Evolutionary conservation across 2,113 vertebrate genomes (phyloP).

Genomic region (Oreochromis aureus): DNA sequence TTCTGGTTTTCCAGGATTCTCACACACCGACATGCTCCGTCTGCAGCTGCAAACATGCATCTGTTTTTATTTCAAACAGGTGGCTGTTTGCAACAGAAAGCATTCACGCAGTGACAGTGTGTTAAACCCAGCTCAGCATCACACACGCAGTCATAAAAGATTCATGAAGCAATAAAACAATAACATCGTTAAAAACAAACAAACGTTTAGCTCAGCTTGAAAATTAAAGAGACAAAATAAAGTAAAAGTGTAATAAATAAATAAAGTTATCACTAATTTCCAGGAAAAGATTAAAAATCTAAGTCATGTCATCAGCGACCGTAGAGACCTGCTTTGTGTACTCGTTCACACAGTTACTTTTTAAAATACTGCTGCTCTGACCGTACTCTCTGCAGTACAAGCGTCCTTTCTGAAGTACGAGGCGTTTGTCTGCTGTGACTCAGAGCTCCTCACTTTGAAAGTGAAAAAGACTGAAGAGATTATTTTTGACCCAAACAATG

Average conservation of each 20-base stretch:
- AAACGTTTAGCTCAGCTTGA: background rate
- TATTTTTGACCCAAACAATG: background rate
- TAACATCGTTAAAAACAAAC: background rate
- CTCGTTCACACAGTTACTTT: rapidly evolving
- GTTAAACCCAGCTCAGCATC: background rate
- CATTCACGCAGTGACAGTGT: rapidly evolving
- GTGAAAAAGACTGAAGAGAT: background rate
- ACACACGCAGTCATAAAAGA: background rate
- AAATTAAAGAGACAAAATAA: rapidly evolving
- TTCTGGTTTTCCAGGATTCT: background rate
- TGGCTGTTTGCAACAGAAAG: background rate
- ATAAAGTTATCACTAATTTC: rapidly evolving
- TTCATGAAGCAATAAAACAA: background rate
- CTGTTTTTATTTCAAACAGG: background rate
- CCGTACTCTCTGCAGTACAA: background rate
- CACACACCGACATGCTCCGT: rapidly evolving
- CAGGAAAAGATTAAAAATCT: background rate
- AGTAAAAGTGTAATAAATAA: rapidly evolving
- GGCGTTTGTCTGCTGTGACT: background rate
- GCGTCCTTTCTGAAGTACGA: background rate
- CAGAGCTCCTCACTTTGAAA: background rate
- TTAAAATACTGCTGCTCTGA: background rate
- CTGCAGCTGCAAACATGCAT: background rate
- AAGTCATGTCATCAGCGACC: rapidly evolving
- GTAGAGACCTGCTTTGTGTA: rapidly evolving